Evolutionary conservation across 2,888 invertebrate genomes (phyloP).

Genomic region (Aethes cnicana): DNA sequence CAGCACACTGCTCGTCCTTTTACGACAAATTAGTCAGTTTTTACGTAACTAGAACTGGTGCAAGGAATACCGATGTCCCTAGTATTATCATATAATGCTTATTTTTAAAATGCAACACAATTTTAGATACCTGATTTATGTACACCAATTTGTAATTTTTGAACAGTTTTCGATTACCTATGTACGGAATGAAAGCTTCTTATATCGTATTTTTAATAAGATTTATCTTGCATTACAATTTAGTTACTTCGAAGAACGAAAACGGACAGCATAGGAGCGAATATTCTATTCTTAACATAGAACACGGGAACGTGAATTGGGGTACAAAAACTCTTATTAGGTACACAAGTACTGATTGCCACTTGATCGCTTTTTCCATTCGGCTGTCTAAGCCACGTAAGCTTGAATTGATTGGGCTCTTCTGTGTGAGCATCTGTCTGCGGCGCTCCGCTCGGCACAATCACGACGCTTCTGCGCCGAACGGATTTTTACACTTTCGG

Average conservation of each 20-base stretch:
- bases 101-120: too few relatives aligned
- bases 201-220: too few relatives aligned
- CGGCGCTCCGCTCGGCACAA: conserved; percentile 19
- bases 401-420: conserved; percentile 31
- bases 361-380: conserved; percentile 31
- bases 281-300: neutral
- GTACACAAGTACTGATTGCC: conserved; percentile 22
- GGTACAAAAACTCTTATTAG: conserved; percentile 25
- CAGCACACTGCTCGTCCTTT: conserved; percentile 16
- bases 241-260: neutral
- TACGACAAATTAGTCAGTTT: conserved; percentile 22
- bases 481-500: conserved; percentile 7
- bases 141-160: too few relatives aligned
- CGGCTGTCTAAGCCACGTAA: conserved; percentile 32
- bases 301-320: neutral
- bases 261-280: neutral
- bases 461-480: conserved; percentile 15
- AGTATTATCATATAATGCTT: too few relatives aligned
- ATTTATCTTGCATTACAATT: neutral
- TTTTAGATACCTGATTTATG: too few relatives aligned
- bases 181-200: too few relatives aligned
- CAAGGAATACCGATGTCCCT: too few relatives aligned
- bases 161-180: too few relatives aligned
- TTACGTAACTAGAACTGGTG: conserved; percentile 3
- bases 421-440: conserved; percentile 28